Percentiles rank a stretch among this genome's conserved stretches.
Evolutionary conservation across 2,888 invertebrate genomes (phyloP).

Genomic region (Graphium colonna): DNA sequence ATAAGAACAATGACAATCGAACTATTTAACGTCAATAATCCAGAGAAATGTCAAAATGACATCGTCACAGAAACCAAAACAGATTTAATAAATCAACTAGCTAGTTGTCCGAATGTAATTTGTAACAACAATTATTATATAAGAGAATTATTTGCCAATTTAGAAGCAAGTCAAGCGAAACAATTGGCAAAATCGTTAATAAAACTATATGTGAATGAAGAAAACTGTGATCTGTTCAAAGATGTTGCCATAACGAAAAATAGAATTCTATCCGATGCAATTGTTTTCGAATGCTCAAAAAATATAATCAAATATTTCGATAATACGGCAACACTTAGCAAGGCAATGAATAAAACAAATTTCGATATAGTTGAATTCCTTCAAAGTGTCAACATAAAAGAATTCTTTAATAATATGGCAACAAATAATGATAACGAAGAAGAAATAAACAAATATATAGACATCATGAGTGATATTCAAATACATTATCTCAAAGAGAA

Average conservation of each 20-base stretch:
- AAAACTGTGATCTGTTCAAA: conserved; percentile 40
- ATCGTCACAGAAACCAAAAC: conserved; percentile 41
- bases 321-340: conserved; percentile 48
- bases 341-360: conserved; percentile 48
- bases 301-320: conserved; percentile 51
- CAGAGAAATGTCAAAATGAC: conserved; percentile 29
- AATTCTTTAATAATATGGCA: conserved; percentile 42
- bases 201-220: conserved; percentile 42
- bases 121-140: conserved; percentile 41
- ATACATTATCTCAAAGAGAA: conserved; percentile 64
- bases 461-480: conserved; percentile 52
- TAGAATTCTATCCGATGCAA: conserved; percentile 45
- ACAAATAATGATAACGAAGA: conserved; percentile 37
- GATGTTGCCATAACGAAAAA: conserved; percentile 47
- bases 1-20: conserved; percentile 54
- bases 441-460: conserved; percentile 45
- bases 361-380: conserved; percentile 50
- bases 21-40: conserved; percentile 35
- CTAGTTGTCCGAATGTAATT: conserved; percentile 38
- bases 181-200: conserved; percentile 52
- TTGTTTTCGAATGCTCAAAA: conserved; percentile 55
- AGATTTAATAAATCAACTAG: conserved; percentile 53
- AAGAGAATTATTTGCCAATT: conserved; percentile 48
- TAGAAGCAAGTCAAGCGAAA: conserved; percentile 51
- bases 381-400: conserved; percentile 42